These are phyloP conservation scores for Opisthograptis luteolata DNA, from an alignment of 2,888 invertebrate genomes.

Conservation along the genomic window DNA sequence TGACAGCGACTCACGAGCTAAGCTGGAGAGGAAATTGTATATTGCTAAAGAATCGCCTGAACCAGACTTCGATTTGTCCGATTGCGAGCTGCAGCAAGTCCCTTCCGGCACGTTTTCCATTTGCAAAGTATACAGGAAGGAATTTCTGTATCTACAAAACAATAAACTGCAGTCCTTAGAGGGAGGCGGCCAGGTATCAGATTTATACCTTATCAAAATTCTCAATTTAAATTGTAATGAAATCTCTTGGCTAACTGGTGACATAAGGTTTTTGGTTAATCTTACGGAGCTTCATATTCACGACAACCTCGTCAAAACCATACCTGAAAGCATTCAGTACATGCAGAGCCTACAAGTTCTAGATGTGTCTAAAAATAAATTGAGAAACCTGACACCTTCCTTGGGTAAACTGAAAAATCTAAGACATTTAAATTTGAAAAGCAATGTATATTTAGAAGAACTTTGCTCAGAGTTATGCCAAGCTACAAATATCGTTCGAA, in stretches of 20 bases:
- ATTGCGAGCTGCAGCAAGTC: constrained; percentile 89
- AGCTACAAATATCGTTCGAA: constrained; percentile 84
- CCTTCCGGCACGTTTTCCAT: constrained; percentile 91
- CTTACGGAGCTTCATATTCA: constrained; percentile 90
- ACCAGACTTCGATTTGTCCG: constrained; percentile 91
- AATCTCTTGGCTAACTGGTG: constrained; percentile 86
- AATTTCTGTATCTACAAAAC: constrained; percentile 86
- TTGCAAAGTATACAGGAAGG: constrained; percentile 93
- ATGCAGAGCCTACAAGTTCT: constrained; percentile 86
- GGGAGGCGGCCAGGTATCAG: constrained; percentile 89
- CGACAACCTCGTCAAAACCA: constrained; percentile 87
- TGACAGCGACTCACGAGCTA: constrained; percentile 58
- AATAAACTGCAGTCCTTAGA: constrained; percentile 88
- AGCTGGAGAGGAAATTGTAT: constrained; percentile 74
- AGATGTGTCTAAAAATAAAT: constrained; percentile 88
- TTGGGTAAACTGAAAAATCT: constrained; percentile 86
- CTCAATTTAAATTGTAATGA: constrained; percentile 88
- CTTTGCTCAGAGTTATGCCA: constrained; percentile 88
- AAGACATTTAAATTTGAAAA: constrained; percentile 84
- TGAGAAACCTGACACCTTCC: constrained; percentile 86
- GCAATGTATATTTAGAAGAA: constrained; percentile 83
- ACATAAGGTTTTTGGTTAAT: constrained; percentile 86
- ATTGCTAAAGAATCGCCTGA: constrained; percentile 90
- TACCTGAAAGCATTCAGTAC: constrained; percentile 88
- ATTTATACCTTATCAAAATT: constrained; percentile 87